These are phyloP conservation scores for Epinephelus lanceolatus DNA, from an alignment of 2,113 vertebrate genomes.

Conservation along the genomic window DNA sequence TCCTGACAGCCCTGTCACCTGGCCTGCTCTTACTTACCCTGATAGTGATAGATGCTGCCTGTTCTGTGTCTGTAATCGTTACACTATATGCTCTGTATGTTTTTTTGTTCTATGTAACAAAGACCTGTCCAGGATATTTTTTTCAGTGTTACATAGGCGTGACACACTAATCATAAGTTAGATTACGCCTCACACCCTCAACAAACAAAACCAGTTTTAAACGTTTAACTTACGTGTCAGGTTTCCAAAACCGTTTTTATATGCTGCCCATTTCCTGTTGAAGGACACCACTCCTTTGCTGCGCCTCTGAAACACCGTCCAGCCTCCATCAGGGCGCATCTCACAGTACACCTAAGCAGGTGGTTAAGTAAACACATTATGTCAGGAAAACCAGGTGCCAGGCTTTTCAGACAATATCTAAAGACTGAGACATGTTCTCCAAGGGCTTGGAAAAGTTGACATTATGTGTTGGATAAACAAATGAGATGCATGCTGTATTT, in stretches of 20 bases:
- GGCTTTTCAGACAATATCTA: not conserved
- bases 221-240: slow-evolving; percentile 41
- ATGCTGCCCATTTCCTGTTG: slow-evolving; percentile 65
- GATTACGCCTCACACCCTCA: not conserved
- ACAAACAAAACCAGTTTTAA: not conserved
- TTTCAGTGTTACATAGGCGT: not conserved
- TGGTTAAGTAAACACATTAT: not conserved
- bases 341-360: slow-evolving; percentile 80
- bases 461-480: not conserved
- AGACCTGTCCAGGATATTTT: too few species aligned
- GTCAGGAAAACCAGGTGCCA: not conserved
- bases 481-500: not conserved
- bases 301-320: slow-evolving; percentile 82
- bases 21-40: too few species aligned
- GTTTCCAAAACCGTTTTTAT: slow-evolving; percentile 77
- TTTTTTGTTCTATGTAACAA: too few species aligned
- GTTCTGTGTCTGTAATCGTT: too few species aligned
- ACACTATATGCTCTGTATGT: too few species aligned
- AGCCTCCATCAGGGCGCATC: slow-evolving; percentile 78
- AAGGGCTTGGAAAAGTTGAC: not conserved
- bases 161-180: not conserved
- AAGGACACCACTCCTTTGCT: slow-evolving; percentile 64
- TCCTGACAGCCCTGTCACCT: too few species aligned
- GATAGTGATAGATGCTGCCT: too few species aligned
- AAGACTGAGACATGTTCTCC: not conserved